Evolutionary conservation across 2,888 invertebrate genomes (phyloP), one percentile per base, ranked within the genome.

Genomic region (Cremastinae sp.): DNA sequence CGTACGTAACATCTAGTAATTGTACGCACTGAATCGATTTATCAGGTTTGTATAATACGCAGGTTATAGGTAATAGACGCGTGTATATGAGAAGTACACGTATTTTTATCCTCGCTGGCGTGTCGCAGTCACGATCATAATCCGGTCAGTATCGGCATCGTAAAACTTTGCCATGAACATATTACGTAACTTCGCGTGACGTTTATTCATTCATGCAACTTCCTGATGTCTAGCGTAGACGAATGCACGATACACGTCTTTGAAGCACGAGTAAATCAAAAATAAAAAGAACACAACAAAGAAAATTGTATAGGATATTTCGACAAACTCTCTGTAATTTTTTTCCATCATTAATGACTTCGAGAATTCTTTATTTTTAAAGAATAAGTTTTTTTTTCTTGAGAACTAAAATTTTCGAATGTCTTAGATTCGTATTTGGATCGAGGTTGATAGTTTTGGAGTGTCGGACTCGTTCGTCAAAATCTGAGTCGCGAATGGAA

Each of bases 111-210:
- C 56, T 35, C 20, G 12, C n/a, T 14, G 10, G 14, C 20, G 16
- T 41, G 41, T 43, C 18, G 16, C 41, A 58, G 18, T 58, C 58
- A 58, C 41, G 41, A 58, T 58, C 58, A 41, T 55, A 55, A 55
- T 55, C 37, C 49, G 10, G 18, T n/a, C 49, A 18, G 18, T n/a
- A 49, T 18, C 18, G 62, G 16, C n/a, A 62, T 49, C 16, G 37
- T 8, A 55, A 55, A 55, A 55, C n/a, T 14, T 55, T 37, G n/a
- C 35, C 14, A 12, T n/a, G 37, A 37, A 55, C 35, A 37, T 35
- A 35, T 10, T 10, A 16, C 5, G 43, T 59, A 45, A 43, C 22
- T 43, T 45, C 59, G 39, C 59, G 43, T 59, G 28, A 22, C 45
- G n/a, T 35, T 28, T 37, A 62, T 12, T 35, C 28, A 61, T 61